These are phyloP conservation scores for Zaprionus inermis DNA, from an alignment of 1,140 invertebrate species.

Conservation along the genomic window DNA sequence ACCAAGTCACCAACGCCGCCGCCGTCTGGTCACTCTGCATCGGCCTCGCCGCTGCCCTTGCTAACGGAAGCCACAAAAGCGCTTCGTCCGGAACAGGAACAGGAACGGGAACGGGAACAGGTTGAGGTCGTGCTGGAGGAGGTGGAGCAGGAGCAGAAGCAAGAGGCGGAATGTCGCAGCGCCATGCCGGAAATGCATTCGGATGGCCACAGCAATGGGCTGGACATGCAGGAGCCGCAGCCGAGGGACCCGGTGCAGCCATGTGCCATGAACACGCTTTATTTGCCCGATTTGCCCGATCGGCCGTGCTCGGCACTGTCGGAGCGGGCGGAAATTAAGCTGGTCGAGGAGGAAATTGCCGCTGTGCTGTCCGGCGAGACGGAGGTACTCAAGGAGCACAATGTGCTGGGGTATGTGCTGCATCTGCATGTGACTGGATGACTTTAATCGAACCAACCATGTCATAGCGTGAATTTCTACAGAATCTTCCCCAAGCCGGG, in stretches of 20 bases:
- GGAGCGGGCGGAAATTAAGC: constrained; percentile 80
- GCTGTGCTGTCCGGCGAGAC: constrained; percentile 88
- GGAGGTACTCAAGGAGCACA: constrained; percentile 87
- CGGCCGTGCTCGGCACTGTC: constrained; percentile 75
- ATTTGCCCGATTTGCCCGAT: constrained; percentile 75
- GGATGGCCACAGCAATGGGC: constrained; percentile 38
- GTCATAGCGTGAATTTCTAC: constrained; percentile 87
- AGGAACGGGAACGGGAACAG: constrained; percentile 35
- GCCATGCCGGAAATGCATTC: constrained; percentile 70
- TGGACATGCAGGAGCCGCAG: background rate
- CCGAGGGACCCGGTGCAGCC: background rate
- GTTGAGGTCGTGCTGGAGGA: constrained; percentile 13
- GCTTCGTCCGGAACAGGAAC: constrained; percentile 51
- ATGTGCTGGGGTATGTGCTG: constrained; percentile 87
- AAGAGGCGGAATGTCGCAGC: constrained; percentile 54
- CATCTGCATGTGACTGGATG: background rate
- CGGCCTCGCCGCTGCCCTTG: constrained; percentile 33
- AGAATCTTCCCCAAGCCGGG: constrained; percentile 88
- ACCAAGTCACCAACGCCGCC: constrained; percentile 59
- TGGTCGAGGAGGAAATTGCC: constrained; percentile 88
- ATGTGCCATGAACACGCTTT: constrained; percentile 33
- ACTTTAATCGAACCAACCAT: constrained; percentile 41
- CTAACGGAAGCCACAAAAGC: constrained; percentile 75
- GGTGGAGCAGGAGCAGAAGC: constrained; percentile 9
- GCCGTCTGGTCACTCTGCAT: constrained; percentile 15